Conservation (phyloP, 1,140 invertebrate genomes). For the Octopus sinensis region DNA sequence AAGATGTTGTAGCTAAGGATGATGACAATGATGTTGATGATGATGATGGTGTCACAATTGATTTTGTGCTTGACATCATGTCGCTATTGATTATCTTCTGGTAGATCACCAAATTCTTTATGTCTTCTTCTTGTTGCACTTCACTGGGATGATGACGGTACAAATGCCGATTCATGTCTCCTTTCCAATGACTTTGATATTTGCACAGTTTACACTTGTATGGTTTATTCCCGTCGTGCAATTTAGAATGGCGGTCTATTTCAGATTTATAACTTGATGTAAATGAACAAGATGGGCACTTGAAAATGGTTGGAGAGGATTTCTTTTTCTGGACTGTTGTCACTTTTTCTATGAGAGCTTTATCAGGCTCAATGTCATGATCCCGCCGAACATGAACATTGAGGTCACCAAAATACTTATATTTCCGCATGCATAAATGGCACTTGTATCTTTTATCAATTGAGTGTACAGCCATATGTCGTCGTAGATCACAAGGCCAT, state of each 20-base stretch:
- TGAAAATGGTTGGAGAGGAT: conserved; percentile 43
- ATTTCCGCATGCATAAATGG: conserved; percentile 55
- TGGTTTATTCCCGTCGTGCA: conserved; percentile 50
- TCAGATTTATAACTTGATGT: conserved; percentile 46
- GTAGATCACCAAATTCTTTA: conserved; percentile 23
- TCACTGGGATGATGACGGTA: conserved; percentile 54
- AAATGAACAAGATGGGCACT: conserved; percentile 47
- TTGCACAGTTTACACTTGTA: conserved; percentile 51
- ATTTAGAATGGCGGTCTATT: conserved; percentile 45
- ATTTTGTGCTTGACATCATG: neutral
- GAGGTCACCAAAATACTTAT: conserved; percentile 56
- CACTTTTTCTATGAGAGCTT: conserved; percentile 38
- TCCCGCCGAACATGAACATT: conserved; percentile 52
- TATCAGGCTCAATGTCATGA: conserved; percentile 44
- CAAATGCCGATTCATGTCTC: conserved; percentile 58
- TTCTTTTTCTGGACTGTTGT: conserved; percentile 41
- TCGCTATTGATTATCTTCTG: neutral
- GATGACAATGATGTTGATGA: neutral
- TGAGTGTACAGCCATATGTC: conserved; percentile 68
- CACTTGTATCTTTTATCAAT: conserved; percentile 56
- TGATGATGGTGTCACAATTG: neutral
- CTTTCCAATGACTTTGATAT: conserved; percentile 57
- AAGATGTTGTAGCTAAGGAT: neutral
- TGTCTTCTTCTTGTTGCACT: conserved; percentile 28
- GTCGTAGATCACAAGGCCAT: conserved; percentile 75